phyloP scores from a whole-genome alignment of 2,888 invertebrate species.

The Argyresthia goedartella region DNA sequence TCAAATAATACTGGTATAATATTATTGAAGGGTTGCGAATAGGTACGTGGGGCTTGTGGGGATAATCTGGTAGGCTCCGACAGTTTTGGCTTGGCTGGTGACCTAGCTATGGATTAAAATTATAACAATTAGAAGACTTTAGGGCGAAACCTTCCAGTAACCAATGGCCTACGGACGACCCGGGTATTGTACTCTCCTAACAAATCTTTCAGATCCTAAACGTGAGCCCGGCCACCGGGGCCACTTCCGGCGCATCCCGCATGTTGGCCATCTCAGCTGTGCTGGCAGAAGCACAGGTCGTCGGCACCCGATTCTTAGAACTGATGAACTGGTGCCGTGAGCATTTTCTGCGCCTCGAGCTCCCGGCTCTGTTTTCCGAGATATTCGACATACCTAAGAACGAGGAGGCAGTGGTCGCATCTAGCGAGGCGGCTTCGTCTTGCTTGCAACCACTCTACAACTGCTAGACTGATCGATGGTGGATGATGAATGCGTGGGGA shows the following conservation, averaged over 20 bases:
- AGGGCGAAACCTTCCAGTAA: too few relatives aligned
- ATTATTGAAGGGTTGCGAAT: too few relatives aligned
- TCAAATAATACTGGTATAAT: too few relatives aligned
- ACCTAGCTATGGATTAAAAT: too few relatives aligned
- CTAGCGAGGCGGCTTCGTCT: neutral
- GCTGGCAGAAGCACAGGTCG: constrained; percentile 77
- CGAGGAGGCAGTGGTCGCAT: constrained; percentile 22
- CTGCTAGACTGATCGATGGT: neutral
- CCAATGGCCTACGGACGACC: too few relatives aligned
- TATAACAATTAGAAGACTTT: too few relatives aligned
- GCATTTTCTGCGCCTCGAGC: constrained; percentile 85
- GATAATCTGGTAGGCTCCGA: too few relatives aligned
- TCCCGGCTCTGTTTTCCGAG: constrained; percentile 95
- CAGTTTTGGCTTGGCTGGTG: too few relatives aligned
- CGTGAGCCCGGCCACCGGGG: neutral
- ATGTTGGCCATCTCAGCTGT: constrained; percentile 34
- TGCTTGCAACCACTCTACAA: neutral
- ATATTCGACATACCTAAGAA: constrained; percentile 93
- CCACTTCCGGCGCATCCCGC: constrained; percentile 23
- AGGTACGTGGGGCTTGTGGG: too few relatives aligned
- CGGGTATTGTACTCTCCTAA: too few relatives aligned
- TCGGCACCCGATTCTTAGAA: constrained; percentile 86
- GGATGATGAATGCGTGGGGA: too few relatives aligned
- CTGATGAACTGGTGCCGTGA: constrained; percentile 92
- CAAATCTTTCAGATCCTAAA: too few relatives aligned